A percentile compares a stretch with the other conserved stretches of the same genome.
Evolutionary conservation across 2,888 invertebrate genomes (phyloP).

Genomic region (Drosophila mimetica): DNA sequence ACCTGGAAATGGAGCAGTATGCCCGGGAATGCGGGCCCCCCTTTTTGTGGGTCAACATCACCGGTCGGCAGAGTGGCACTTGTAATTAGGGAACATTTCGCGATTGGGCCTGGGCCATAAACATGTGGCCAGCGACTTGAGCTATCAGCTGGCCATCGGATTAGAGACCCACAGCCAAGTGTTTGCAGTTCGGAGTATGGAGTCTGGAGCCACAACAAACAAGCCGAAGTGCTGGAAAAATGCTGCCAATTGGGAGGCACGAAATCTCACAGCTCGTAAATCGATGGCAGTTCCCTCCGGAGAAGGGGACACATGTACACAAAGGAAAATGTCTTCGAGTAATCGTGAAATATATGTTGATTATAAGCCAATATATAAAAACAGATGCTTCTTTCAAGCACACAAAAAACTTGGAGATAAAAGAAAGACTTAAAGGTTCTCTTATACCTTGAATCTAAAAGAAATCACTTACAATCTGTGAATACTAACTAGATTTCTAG

Average conservation of each 20-base stretch:
- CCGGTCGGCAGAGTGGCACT: conserved; percentile 12
- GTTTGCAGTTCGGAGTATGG: neutral
- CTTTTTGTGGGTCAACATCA: conserved; percentile 17
- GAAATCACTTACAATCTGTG: no score
- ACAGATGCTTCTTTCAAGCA: neutral
- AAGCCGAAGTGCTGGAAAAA: conserved; percentile 27
- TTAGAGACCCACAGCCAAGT: conserved; percentile 14
- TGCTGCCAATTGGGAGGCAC: conserved; percentile 59
- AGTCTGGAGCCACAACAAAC: conserved; percentile 18
- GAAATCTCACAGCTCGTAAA: conserved; percentile 76
- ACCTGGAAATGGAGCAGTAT: conserved; percentile 29
- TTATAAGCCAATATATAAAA: neutral
- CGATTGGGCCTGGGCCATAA: conserved; percentile 12
- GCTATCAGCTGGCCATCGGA: conserved; percentile 61
- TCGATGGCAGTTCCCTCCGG: conserved; percentile 50
- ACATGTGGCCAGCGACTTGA: conserved; percentile 25
- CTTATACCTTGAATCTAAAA: no score
- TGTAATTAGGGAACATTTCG: conserved; percentile 35
- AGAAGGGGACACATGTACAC: conserved; percentile 22
- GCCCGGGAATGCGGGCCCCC: conserved; percentile 12
- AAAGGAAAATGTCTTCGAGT: neutral
- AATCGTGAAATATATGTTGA: no score
- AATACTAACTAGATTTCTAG: no score
- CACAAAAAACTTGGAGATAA: neutral
- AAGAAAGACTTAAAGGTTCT: no score